Evolutionary conservation across 2,888 invertebrate genomes (phyloP), one percentile per base, ranked within the genome.

Genomic region (Urechis unicinctus): DNA sequence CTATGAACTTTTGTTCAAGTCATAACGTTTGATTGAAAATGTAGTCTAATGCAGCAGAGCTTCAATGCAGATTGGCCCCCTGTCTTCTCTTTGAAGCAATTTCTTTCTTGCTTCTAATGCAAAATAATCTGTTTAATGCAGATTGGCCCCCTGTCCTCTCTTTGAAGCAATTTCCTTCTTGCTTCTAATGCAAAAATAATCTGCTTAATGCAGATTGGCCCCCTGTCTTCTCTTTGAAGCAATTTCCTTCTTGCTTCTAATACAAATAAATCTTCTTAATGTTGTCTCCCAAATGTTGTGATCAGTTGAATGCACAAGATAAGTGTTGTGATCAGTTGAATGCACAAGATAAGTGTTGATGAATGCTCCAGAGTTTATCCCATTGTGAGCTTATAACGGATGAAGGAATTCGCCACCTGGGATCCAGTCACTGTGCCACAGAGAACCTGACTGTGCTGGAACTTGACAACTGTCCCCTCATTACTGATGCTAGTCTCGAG

Each of bases 301-400:
- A n/a, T n/a, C n/a, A n/a, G n/a, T n/a, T n/a, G n/a, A n/a, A n/a
- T n/a, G n/a, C n/a, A n/a, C n/a, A n/a, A n/a, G n/a, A n/a, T n/a
- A n/a, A n/a, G n/a, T n/a, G n/a, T n/a, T n/a, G n/a, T n/a, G n/a
- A n/a, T n/a, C n/a, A n/a, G n/a, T n/a, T n/a, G n/a, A n/a, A n/a
- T n/a, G n/a, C n/a, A n/a, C n/a, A n/a, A n/a, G n/a, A n/a, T n/a
- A n/a, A n/a, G n/a, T n/a, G n/a, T n/a, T n/a, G n/a, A n/a, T n/a
- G n/a, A n/a, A n/a, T n/a, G n/a, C n/a, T 79, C 0, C 81, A 97
- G 95, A 95, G 92, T 68, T 82, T 99, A 60, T 98, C 98, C 2
- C 97, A 99, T 78, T 99, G 98, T 80, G 98, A 99, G 80, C 80
- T 95, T 68, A 93, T 99, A 71, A 98, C 97, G 22, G 98, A 99